A percentile compares a stretch with the other conserved stretches of the same genome.
Evolutionary conservation across 2,113 vertebrate genomes (phyloP).

Genomic region (Dolichallabes microphthalmus): DNA sequence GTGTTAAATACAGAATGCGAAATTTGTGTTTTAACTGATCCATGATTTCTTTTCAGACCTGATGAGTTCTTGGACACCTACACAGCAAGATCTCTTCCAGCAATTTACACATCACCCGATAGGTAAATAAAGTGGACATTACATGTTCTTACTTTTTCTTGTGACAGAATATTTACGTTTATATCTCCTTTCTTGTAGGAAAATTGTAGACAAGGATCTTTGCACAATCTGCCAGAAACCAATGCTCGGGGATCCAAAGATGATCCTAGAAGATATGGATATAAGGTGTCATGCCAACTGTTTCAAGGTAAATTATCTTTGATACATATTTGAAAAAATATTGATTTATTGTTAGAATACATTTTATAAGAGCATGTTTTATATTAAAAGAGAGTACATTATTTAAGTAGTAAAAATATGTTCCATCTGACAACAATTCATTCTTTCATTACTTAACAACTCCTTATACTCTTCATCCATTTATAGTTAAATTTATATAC

Average conservation of each 20-base stretch:
- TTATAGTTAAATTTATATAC: not conserved
- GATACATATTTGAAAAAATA: not conserved
- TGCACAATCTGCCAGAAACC: constrained; percentile 88
- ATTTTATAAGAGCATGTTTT: not conserved
- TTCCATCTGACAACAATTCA: not conserved
- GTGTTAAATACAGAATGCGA: not conserved
- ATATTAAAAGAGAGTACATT: not conserved
- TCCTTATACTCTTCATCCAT: not conserved
- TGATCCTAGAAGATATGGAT: constrained; percentile 88
- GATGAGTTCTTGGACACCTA: constrained; percentile 49
- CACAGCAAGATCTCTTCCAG: constrained; percentile 60
- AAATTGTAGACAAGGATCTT: constrained; percentile 84
- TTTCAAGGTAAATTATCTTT: constrained; percentile 83
- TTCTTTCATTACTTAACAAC: not conserved
- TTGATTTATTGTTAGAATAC: not conserved
- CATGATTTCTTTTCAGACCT: constrained; percentile 49
- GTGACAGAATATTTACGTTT: not conserved
- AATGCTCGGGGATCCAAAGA: constrained; percentile 84
- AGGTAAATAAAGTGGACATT: constrained; percentile 53
- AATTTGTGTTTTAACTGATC: not conserved
- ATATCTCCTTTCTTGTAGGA: constrained; percentile 63
- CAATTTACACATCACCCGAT: constrained; percentile 57
- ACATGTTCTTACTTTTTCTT: not conserved
- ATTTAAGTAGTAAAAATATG: not conserved
- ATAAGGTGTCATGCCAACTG: constrained; percentile 91